Evolutionary conservation across 2,888 invertebrate genomes (phyloP), one percentile per base, ranked within the genome.

Genomic region (Herminia tarsipennalis): DNA sequence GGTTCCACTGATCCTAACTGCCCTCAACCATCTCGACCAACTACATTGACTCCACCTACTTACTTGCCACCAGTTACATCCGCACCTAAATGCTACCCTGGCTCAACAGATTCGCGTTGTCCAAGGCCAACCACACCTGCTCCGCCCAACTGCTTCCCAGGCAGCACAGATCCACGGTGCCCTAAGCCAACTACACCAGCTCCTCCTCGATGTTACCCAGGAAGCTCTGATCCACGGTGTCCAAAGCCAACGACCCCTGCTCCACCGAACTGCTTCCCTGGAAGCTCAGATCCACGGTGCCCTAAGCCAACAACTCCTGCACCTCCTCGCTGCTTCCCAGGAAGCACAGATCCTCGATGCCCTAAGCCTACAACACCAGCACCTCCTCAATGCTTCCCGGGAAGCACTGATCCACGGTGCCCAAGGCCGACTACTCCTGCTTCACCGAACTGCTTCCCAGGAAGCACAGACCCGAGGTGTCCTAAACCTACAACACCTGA

Each of bases 211-310:
- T 68, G 64, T 1, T 56, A 29, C 16, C 51, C 51, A 0, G 51
- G 51, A 0, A 42, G 36, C 13, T 35, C 44, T 4, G 70, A 49
- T 59, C 73, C 27, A 17, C 62, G 44, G n/a, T 69, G 73, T 41
- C 66, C 66, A 2, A 54, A 52, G 27, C 57, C 76, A 71, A 16
- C 54, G 70, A 34, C 81, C 37, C 73, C 76, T 2, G 61, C 3
- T 4, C 67, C 76, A n/a, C 73, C 75, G 1, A 56, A 42, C 4
- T 76, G 90, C 22, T 87, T 85, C 6, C 65, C 66, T 5, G 74
- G 54, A 3, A 70, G 70, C 39, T n/a, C n/a, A 4, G 78, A 74
- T 44, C 64, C 72, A 21, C 41, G 75, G 37, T 72, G 63, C 42
- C 70, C 16, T 25, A 54, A 42, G 47, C 76, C 80, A 1, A 64